Percentiles rank a stretch among this genome's conserved stretches.
These are phyloP conservation scores for Plecturocebus donacophilus DNA, from an alignment of 2,113 vertebrate genomes.

Conservation along the genomic window DNA sequence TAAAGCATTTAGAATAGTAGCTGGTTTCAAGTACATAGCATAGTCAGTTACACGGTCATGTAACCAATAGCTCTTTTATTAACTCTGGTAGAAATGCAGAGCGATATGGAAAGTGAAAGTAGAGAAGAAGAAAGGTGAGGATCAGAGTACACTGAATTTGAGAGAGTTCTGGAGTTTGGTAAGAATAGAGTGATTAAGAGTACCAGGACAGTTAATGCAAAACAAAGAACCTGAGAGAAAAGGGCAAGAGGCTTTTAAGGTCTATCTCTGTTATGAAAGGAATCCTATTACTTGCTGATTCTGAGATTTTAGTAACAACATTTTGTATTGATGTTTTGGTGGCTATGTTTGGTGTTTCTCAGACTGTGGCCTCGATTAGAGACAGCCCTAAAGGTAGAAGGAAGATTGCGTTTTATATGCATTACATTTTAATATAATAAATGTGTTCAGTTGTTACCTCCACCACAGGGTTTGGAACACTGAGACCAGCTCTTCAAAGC, in stretches of 20 bases:
- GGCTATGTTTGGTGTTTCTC: background rate
- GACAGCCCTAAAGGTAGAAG: background rate
- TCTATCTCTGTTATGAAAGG: background rate
- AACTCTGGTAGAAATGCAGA: background rate
- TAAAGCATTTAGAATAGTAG: background rate
- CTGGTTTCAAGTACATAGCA: background rate
- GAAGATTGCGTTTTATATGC: background rate
- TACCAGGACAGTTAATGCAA: background rate
- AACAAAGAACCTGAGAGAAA: background rate
- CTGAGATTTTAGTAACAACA: background rate
- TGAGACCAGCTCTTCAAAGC: slow-evolving; percentile 98
- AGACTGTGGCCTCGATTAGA: background rate
- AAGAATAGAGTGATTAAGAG: background rate
- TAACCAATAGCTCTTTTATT: background rate
- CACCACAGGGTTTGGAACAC: slow-evolving; percentile 94
- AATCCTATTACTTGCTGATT: background rate
- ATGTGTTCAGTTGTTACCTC: slow-evolving; percentile 85
- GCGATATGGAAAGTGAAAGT: background rate
- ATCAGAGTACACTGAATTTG: background rate
- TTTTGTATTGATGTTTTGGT: background rate
- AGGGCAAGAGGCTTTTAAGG: background rate
- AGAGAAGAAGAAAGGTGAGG: background rate
- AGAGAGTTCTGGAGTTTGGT: background rate
- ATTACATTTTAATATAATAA: background rate
- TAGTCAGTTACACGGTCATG: background rate